Evolutionary conservation across 2,888 invertebrate species (phyloP), one percentile per base, ranked within the genome.

Genomic region (Clistopyga incitator): DNA sequence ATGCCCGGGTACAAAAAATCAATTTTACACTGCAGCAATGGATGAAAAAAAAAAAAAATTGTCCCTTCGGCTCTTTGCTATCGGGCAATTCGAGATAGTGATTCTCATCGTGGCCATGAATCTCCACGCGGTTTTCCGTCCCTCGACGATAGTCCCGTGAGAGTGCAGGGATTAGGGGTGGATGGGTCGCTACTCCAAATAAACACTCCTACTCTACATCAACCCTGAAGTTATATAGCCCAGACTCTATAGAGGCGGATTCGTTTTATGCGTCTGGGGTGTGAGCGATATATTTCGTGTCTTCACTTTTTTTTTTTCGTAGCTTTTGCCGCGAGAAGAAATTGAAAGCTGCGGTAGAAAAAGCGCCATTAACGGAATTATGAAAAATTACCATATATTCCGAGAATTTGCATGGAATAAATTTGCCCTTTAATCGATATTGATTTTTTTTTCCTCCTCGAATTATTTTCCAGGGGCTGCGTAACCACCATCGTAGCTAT

Each of bases 151-250:
- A 83, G 84, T 91, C 91, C 89, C 90, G 78, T 77, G 90, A 89
- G 91, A 90, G 90, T 86, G 87, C 87, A 86, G 77, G 89, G 92
- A 92, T 92, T 92, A 92, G 86, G 89, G 89, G 81, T 90, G 87
- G 89, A 92, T 87, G 91, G 92, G 88, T 88, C 87, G 85, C 91
- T 90, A 92, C 92, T 92, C 88, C 91, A 91, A 92, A 92, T 91
- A 92, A 92, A 92, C 92, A 92, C 87, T 85, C 89, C 91, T 87
- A 86, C 88, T 87, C 84, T 81, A 82, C 74, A 85, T 88, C 87
- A 88, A 87, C 89, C 89, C 85, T 84, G 74, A 64, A 78, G 72
- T 38, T 38, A 64, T 61, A 64, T 34, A 38, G 23, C 47, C 50
- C 65, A 65, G 25, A 11, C 15, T 71, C 79, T 68, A 64, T 47